Conservation (phyloP, 1,140 invertebrate genomes). For the Eubasilissa regina region DNA sequence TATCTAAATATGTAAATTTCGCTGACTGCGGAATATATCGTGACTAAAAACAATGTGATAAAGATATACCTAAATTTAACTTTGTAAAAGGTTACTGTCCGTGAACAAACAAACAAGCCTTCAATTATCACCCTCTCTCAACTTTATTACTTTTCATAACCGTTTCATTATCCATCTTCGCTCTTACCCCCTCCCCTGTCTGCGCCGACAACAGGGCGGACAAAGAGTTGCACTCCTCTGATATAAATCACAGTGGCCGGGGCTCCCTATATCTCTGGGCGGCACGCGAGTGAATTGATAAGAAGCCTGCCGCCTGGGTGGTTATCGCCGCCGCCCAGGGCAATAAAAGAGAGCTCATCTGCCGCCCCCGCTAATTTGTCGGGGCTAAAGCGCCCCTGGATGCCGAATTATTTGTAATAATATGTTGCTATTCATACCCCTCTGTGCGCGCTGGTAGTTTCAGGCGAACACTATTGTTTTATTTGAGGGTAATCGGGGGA, state of each 20-base stretch:
- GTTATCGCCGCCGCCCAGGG: conserved; percentile 68
- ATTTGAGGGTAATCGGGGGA: background rate
- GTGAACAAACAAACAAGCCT: conserved; percentile 7
- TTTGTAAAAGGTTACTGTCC: background rate
- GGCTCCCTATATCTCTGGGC: conserved; percentile 34
- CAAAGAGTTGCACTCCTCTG: conserved; percentile 30
- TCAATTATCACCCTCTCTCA: conserved; percentile 32
- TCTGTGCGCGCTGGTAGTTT: background rate
- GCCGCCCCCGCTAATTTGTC: conserved; percentile 56
- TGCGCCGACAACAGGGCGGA: conserved; percentile 9
- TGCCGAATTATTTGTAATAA: conserved; percentile 49
- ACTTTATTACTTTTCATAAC: conserved; percentile 45
- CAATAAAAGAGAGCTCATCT: conserved; percentile 72
- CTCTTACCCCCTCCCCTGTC: background rate
- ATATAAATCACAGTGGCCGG: conserved; percentile 57
- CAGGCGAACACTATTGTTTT: conserved; percentile 5
- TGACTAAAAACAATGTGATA: too few species aligned
- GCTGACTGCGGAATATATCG: too few species aligned
- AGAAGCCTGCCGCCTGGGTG: conserved; percentile 63
- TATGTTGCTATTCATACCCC: conserved; percentile 33
- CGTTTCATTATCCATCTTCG: background rate
- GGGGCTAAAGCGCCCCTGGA: conserved; percentile 45
- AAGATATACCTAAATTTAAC: too few species aligned
- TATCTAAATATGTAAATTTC: too few species aligned
- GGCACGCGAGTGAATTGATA: conserved; percentile 56